phyloP scores from a whole-genome alignment of 2,113 vertebrate species.

The Dicaeum eximium region DNA sequence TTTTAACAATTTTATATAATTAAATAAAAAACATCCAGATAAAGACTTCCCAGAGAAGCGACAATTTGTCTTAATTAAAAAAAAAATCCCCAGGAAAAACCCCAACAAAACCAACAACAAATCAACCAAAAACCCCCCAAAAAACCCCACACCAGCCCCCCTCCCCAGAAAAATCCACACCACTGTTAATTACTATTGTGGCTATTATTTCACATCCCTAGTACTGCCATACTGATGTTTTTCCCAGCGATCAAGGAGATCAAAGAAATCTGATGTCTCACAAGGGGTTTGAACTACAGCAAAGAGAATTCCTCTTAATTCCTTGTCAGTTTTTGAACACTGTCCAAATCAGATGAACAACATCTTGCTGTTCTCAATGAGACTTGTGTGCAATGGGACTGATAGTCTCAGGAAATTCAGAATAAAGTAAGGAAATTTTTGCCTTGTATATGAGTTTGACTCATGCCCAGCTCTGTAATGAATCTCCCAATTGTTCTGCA shows the following conservation, averaged over 20 bases:
- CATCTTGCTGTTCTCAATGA: not conserved
- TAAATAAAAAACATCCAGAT: not conserved
- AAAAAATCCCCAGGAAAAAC: not conserved
- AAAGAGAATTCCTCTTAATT: slow-evolving; percentile 20
- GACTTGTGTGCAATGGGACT: slow-evolving; percentile 8
- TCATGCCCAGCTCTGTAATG: not conserved
- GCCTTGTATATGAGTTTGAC: not conserved
- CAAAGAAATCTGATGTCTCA: slow-evolving; percentile 52
- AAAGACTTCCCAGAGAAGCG: not conserved
- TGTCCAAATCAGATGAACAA: slow-evolving; percentile 37
- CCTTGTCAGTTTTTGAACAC: slow-evolving; percentile 10
- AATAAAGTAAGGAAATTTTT: not conserved
- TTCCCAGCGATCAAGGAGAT: slow-evolving; percentile 17
- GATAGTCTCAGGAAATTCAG: not conserved
- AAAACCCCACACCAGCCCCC: not conserved
- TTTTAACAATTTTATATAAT: not conserved
- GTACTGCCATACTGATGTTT: not conserved
- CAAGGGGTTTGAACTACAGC: slow-evolving; percentile 17
- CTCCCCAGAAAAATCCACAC: accelerated
- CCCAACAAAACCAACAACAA: too few relatives aligned
- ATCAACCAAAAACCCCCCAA: not conserved
- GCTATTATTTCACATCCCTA: slow-evolving; percentile 3
- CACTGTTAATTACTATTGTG: not conserved
- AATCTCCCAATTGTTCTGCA: not conserved
- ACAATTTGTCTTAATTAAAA: not conserved